Percentiles rank a stretch among this genome's conserved stretches.
Conservation (phyloP, 2,888 invertebrate species). For the Pseudococcus jackbeardsleyi region DNA sequence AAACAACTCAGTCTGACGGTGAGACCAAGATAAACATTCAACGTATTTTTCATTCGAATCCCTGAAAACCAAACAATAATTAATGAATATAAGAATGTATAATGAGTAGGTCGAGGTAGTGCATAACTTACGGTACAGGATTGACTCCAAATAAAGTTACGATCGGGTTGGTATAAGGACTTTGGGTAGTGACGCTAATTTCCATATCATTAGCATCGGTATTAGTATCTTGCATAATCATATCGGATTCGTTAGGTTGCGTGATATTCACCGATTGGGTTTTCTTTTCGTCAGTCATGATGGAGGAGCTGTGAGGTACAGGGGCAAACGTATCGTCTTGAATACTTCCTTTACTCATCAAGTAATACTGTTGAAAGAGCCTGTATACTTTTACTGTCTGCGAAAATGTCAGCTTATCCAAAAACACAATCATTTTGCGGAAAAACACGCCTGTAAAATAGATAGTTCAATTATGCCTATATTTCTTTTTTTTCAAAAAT, state of each 20-base stretch:
- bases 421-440: constrained; percentile 82
- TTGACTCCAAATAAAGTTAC: constrained; percentile 57
- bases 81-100: background rate
- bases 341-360: constrained; percentile 69
- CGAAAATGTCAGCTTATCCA: constrained; percentile 87
- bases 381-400: constrained; percentile 75
- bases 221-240: constrained; percentile 20
- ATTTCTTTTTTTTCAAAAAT: background rate
- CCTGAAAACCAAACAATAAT: background rate
- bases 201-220: constrained; percentile 26
- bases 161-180: constrained; percentile 57
- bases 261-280: background rate
- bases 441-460: constrained; percentile 75
- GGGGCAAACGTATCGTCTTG: constrained; percentile 39
- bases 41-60: constrained; percentile 58
- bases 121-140: constrained; percentile 56
- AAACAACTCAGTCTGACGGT: constrained; percentile 89
- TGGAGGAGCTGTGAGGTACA: constrained; percentile 13
- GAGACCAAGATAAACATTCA: constrained; percentile 76
- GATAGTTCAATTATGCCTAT: background rate
- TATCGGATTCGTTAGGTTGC: constrained; percentile 14
- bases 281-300: constrained; percentile 6
- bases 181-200: constrained; percentile 55
- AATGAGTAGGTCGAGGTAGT: background rate
- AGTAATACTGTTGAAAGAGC: constrained; percentile 75